Percentiles rank a stretch among this genome's conserved stretches.
Evolutionary conservation across 2,797 vertebrate species (phyloP).

Genomic region (Brachyrhaphis roseni): DNA sequence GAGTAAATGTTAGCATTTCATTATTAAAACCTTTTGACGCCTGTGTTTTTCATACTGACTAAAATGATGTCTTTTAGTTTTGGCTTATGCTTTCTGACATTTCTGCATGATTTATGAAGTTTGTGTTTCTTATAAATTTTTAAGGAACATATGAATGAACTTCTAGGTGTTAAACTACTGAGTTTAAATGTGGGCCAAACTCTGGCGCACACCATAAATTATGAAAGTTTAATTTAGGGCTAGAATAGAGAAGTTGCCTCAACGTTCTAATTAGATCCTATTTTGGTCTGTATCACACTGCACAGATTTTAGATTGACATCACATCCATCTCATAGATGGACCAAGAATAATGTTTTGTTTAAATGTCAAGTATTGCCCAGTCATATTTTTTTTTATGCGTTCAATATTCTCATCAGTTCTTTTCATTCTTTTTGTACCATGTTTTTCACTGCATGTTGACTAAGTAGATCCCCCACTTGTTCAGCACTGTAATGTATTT

Average conservation of each 20-base stretch:
- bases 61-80: neutral
- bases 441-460: constrained; percentile 17
- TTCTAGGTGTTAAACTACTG: neutral
- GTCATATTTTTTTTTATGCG: neutral
- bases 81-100: neutral
- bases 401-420: neutral
- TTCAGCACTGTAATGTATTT: neutral
- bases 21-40: neutral
- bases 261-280: neutral
- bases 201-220: neutral
- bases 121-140: neutral
- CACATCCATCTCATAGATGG: neutral
- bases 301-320: neutral
- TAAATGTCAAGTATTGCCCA: neutral
- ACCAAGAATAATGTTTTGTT: neutral
- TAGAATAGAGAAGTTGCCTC: neutral
- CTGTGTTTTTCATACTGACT: neutral
- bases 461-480: constrained; percentile 31
- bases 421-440: neutral
- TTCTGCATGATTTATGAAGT: neutral
- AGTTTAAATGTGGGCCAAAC: neutral
- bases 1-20: neutral
- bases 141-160: neutral
- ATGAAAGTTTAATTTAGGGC: neutral
- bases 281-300: neutral